Evolutionary conservation across 2,113 vertebrate genomes (phyloP), one percentile per base, ranked within the genome.

Genomic region (Oenanthe oenanthe): DNA sequence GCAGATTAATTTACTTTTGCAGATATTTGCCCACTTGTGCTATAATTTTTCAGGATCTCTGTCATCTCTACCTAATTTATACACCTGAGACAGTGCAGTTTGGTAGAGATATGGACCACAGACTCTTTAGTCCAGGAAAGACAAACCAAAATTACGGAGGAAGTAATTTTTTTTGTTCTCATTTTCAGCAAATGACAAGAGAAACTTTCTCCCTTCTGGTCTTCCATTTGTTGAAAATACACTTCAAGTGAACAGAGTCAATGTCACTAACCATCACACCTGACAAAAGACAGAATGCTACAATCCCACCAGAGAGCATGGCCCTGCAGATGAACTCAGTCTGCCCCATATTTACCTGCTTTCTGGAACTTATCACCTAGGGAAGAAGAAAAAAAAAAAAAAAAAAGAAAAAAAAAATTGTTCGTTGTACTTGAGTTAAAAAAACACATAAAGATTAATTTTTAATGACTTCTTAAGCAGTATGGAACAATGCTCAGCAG

Each of bases 391-490:
- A 7, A 47, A 47, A 47, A 18, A n/a, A 67, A 72, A 53, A 21
- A 40, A 40, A 40, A 40, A 40, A 25, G 75, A 80, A n/a, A n/a
- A n/a, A n/a, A 36, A 36, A 36, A 36, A 36, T 36, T 36, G 34
- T 36, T 36, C 34, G 67, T 25, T 78, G 50, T 26, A 67, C 61
- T 79, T 20, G 13, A 89, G 38, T 65, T 12, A 53, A 42, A 61
- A 43, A 60, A 31, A 3, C 10, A 93, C 16, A 77, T 47, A 21
- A 58, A 34, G 7, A 56, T 91, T 84, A 93, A 96, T 94, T 90
- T 68, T 74, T 45, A 89, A 85, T 92, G 60, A 73, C 13, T 73
- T 94, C 42, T 68, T 89, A 56, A 97, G 92, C 92, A 63, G 57
- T 47, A 89, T 70, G 83, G 28, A 95, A 94, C 43, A 92, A 95